Percentiles rank a stretch among this genome's conserved stretches.
Conservation (phyloP, 2,888 invertebrate genomes). For the Oscheius myriophilus region DNA sequence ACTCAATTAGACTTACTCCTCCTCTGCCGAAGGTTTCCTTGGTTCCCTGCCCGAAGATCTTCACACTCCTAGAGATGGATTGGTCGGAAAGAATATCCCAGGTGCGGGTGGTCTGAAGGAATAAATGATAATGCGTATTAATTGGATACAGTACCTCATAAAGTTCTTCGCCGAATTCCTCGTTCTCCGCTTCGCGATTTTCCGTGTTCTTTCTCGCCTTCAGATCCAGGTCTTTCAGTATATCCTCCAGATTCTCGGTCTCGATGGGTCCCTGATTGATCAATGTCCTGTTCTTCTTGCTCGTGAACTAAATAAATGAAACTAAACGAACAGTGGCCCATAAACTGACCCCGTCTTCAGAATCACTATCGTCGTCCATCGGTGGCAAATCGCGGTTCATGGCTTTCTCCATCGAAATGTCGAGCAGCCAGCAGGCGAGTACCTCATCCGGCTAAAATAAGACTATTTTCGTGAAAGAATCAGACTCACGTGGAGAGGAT, state of each 20-base stretch:
- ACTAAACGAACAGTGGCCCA: too few relatives aligned
- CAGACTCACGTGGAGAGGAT: constrained; percentile 6
- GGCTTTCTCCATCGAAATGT: constrained; percentile 32
- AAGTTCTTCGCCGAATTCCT: constrained; percentile 10
- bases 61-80: background rate
- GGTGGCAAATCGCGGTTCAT: background rate
- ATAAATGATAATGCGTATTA: background rate
- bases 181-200: background rate
- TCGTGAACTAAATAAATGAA: background rate
- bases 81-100: constrained; percentile 19
- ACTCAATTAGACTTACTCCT: constrained; percentile 10
- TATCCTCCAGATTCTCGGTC: background rate
- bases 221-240: constrained; percentile 1
- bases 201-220: background rate
- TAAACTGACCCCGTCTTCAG: constrained; percentile 32
- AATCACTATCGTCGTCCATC: constrained; percentile 10
- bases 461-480: too few relatives aligned
- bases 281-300: too few relatives aligned
- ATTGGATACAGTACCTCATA: constrained; percentile 7
- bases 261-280: too few relatives aligned
- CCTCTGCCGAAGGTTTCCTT: background rate
- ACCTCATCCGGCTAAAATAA: constrained; percentile 40
- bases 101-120: background rate
- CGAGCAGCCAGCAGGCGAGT: constrained; percentile 51
- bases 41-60: constrained; percentile 4